These are phyloP conservation scores for Alentia gelatinosa DNA, from an alignment of 2,888 invertebrate species.

Conservation along the genomic window DNA sequence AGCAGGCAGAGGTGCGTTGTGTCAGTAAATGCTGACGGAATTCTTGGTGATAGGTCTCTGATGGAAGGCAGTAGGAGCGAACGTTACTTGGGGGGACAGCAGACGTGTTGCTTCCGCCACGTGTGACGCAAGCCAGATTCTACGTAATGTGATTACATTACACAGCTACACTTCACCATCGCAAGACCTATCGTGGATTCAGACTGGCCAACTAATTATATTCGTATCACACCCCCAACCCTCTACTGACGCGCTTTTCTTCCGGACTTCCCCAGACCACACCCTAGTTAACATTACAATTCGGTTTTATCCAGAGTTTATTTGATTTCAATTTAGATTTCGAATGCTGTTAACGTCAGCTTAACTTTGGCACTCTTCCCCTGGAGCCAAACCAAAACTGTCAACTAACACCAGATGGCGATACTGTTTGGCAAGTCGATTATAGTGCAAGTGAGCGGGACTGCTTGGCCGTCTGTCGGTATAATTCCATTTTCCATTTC, in stretches of 20 bases:
- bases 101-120: too few species aligned
- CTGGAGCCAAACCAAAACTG: neutral
- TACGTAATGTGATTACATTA: neutral
- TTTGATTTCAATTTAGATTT: neutral
- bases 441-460: too few species aligned
- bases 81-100: too few species aligned
- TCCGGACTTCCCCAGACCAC: too few species aligned
- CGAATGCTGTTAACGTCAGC: neutral
- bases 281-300: neutral
- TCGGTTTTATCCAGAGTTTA: neutral
- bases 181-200: neutral
- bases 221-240: neutral
- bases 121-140: too few species aligned
- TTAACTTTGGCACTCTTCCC: neutral
- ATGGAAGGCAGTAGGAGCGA: too few species aligned
- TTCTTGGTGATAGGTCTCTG: too few species aligned
- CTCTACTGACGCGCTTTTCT: neutral
- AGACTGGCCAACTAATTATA: neutral
- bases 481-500: too few species aligned
- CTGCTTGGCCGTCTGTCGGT: too few species aligned
- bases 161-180: neutral
- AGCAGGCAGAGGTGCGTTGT: too few species aligned
- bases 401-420: neutral
- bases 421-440: neutral
- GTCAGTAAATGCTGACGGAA: too few species aligned